Evolutionary conservation across 92 coral and sea anemone species (phyloP).

Genomic region (Umimayanthus kanabou): DNA sequence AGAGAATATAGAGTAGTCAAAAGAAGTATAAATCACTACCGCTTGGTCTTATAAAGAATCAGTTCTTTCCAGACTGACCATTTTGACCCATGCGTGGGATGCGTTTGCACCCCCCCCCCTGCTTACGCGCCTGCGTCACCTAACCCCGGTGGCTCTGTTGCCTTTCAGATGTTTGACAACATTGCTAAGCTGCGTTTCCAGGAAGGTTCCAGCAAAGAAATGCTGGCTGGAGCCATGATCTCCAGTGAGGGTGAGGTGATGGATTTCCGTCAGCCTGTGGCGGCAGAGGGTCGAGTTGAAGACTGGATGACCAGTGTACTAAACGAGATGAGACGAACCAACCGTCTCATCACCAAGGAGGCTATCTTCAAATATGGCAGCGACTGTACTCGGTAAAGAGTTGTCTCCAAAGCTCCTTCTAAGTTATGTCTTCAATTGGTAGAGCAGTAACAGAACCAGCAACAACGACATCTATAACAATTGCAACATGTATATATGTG

Average conservation of each 20-base stretch:
- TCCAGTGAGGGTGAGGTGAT: conserved; percentile 94
- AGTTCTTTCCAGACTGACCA: too few relatives aligned
- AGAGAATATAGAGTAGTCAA: too few relatives aligned
- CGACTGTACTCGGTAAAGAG: conserved; percentile 72
- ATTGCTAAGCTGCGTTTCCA: conserved; percentile 94
- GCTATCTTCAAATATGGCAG: conserved; percentile 92
- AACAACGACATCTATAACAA: neutral
- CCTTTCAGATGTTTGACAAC: conserved; percentile 95
- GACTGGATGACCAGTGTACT: conserved; percentile 99
- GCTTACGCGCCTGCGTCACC: too few relatives aligned
- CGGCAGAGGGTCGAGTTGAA: conserved; percentile 97
- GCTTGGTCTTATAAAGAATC: too few relatives aligned
- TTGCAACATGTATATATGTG: too few relatives aligned
- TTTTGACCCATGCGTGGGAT: too few relatives aligned
- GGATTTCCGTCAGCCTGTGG: conserved; percentile 93
- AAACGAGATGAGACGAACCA: conserved; percentile 98
- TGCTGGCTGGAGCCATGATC: conserved; percentile 90
- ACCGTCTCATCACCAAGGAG: conserved; percentile 95
- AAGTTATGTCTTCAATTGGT: neutral
- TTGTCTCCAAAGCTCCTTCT: neutral
- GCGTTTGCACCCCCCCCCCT: too few relatives aligned
- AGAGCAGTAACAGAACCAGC: neutral
- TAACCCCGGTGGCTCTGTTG: neutral
- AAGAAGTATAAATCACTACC: too few relatives aligned
- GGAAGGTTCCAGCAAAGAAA: conserved; percentile 90